Evolutionary conservation across 2,113 vertebrate genomes (phyloP).

Genomic region (Cyanistes caeruleus): DNA sequence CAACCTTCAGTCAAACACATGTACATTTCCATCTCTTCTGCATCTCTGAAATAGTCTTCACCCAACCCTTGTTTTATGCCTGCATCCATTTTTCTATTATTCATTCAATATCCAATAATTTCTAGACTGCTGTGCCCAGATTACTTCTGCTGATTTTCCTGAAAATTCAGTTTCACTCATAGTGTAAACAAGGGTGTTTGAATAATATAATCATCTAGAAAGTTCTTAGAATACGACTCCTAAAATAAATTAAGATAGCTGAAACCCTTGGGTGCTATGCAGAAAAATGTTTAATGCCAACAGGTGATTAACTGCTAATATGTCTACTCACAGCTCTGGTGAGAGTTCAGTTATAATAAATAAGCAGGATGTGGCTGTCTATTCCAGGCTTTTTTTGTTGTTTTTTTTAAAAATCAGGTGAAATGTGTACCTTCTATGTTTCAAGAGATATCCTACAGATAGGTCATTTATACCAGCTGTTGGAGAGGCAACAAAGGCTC

Average conservation of each 20-base stretch:
- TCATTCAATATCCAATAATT: not conserved
- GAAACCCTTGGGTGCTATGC: not conserved
- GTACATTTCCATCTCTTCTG: not conserved
- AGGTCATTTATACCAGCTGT: not conserved
- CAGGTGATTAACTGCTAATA: not conserved
- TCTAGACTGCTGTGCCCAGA: not conserved
- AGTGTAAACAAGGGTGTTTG: not conserved
- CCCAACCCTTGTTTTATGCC: not conserved
- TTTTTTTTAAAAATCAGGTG: not conserved
- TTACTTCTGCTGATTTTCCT: not conserved
- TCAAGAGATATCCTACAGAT: not conserved
- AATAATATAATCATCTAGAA: not conserved
- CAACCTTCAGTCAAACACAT: not conserved
- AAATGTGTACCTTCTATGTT: not conserved
- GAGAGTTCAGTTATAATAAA: not conserved
- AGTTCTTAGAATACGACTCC: not conserved
- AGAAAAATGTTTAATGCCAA: not conserved
- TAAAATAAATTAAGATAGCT: not conserved
- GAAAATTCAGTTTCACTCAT: not conserved
- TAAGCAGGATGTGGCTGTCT: not conserved
- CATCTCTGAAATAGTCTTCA: not conserved
- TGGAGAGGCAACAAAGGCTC: not conserved
- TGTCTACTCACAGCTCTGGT: not conserved
- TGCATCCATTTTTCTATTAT: not conserved
- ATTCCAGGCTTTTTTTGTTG: fast-evolving